Percentiles rank a stretch among this genome's conserved stretches.
These are phyloP conservation scores for Trididemnum clinides DNA, from an alignment of 23 tunicate species.

Conservation along the genomic window DNA sequence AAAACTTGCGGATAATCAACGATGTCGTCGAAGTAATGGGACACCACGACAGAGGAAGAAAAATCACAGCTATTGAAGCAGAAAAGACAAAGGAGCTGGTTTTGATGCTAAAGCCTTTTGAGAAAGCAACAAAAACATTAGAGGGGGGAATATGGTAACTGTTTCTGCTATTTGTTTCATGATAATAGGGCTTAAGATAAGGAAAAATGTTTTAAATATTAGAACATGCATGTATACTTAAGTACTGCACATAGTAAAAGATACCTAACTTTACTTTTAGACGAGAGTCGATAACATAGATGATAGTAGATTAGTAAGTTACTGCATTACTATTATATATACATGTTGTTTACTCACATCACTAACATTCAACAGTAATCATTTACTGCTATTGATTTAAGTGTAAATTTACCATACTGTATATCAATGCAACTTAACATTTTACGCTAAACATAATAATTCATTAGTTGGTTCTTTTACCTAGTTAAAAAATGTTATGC, in stretches of 20 bases:
- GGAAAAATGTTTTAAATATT: neutral
- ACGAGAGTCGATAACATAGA: no score
- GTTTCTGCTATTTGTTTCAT: slow-evolving; percentile 6
- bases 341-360: neutral
- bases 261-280: no score
- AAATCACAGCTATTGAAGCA: neutral
- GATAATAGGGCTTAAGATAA: neutral
- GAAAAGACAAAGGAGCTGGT: neutral
- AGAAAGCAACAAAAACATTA: slow-evolving; percentile 7
- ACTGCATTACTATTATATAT: neutral
- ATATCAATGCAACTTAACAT: no score
- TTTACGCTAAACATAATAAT: no score
- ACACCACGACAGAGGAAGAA: slow-evolving; percentile 1
- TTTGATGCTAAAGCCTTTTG: neutral
- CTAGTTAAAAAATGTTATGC: neutral
- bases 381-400: no score
- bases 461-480: no score
- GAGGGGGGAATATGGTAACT: neutral
- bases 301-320: neutral
- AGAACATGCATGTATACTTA: no score
- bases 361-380: no score
- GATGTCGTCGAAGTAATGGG: slow-evolving; percentile 5
- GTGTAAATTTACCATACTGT: no score
- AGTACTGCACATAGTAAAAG: no score
- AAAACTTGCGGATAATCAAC: neutral